These are phyloP conservation scores for Xestia ashworthii DNA, from an alignment of 2,888 invertebrate species.

Conservation along the genomic window DNA sequence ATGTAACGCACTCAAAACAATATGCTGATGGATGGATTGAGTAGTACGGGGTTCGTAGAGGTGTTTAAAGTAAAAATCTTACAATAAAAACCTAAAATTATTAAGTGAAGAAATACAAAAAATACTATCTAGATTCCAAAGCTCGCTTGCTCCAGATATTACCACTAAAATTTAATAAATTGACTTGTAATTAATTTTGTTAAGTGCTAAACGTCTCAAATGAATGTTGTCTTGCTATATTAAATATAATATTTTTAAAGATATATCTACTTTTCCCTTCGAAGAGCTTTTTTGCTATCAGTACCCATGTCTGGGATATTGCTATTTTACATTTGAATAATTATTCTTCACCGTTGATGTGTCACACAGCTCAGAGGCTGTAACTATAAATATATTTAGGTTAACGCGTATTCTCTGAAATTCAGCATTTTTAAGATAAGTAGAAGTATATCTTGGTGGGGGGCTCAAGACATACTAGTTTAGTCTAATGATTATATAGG, in stretches of 20 bases:
- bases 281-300: slow-evolving; percentile 62
- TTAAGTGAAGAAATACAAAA: neutral
- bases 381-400: slow-evolving; percentile 67
- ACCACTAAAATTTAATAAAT: neutral
- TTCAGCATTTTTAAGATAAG: slow-evolving; percentile 22
- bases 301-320: slow-evolving; percentile 72
- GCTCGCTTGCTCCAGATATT: neutral
- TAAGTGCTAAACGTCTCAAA: neutral
- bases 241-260: neutral
- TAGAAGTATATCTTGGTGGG: neutral
- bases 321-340: slow-evolving; percentile 88
- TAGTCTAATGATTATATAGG: neutral
- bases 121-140: neutral
- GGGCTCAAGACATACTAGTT: slow-evolving; percentile 49
- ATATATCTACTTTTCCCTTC: neutral
- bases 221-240: neutral
- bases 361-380: slow-evolving; percentile 75
- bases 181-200: neutral
- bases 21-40: no score
- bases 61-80: no score
- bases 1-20: no score
- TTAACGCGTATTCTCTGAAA: slow-evolving; percentile 56
- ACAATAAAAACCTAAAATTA: no score
- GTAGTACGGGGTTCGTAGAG: no score
- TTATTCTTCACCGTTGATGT: slow-evolving; percentile 84